phyloP scores from a whole-genome alignment of 2,113 vertebrate genomes.

The Mastomys coucha region DNA sequence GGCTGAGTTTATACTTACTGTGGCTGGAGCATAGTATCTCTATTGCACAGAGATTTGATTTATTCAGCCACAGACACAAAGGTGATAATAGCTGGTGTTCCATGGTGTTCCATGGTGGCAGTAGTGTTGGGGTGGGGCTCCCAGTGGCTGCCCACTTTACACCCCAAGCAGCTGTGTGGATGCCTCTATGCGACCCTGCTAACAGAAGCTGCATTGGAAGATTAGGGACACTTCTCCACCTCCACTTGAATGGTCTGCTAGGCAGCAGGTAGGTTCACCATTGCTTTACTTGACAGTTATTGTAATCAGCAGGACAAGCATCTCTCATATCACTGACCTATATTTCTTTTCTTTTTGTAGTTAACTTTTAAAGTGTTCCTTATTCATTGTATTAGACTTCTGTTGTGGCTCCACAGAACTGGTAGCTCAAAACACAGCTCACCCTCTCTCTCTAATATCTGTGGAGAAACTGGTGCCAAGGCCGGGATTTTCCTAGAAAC shows the following conservation, averaged over 20 bases:
- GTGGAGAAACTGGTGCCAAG: background rate
- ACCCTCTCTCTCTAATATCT: background rate
- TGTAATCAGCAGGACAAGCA: background rate
- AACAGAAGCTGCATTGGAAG: background rate
- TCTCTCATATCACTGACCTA: background rate
- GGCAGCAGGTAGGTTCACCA: background rate
- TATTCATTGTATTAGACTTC: background rate
- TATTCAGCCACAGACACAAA: background rate
- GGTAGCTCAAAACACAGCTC: background rate
- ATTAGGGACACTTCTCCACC: background rate
- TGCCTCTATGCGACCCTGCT: no score
- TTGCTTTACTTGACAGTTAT: background rate
- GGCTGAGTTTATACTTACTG: background rate
- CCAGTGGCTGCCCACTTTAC: background rate
- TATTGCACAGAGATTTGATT: background rate
- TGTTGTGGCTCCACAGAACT: background rate
- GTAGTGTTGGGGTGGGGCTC: no score
- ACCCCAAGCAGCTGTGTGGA: background rate
- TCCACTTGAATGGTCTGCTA: background rate
- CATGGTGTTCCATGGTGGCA: background rate
- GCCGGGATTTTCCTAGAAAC: background rate
- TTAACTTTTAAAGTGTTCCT: background rate
- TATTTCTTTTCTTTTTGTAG: background rate
- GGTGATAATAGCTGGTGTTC: background rate
- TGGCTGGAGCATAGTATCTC: no score